phyloP scores from a whole-genome alignment of 2,797 vertebrate species.

The Heteromormyrus szaboi region DNA sequence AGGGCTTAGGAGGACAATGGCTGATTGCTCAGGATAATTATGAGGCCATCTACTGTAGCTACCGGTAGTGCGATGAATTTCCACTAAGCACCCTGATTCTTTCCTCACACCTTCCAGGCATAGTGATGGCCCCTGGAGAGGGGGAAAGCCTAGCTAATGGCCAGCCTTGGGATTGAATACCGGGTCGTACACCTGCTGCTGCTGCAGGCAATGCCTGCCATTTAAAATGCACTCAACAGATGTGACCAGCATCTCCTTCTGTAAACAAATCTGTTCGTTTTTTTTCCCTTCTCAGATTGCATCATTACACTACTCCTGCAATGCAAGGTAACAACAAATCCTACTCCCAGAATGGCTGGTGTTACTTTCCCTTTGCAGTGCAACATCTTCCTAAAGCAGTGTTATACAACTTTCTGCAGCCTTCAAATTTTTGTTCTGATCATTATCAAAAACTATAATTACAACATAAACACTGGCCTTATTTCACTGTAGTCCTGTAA shows the following conservation, averaged over 20 bases:
- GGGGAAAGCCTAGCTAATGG: neutral
- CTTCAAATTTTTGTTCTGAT: neutral
- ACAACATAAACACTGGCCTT: neutral
- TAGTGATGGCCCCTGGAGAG: constrained; percentile 16
- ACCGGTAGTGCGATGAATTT: neutral
- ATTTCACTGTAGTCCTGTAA: neutral
- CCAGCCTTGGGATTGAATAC: constrained; percentile 1
- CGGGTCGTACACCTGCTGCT: constrained; percentile 12
- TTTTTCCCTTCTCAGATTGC: neutral
- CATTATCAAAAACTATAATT: neutral
- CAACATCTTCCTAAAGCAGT: neutral
- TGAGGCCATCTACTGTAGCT: neutral
- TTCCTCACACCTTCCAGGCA: constrained; percentile 16
- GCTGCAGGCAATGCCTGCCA: constrained; percentile 8
- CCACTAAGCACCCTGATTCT: neutral
- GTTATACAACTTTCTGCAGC: neutral
- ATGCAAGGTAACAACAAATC: neutral
- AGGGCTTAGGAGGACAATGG: neutral
- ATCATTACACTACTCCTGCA: neutral
- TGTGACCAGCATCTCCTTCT: constrained; percentile 16
- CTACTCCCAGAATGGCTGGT: neutral
- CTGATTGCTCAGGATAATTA: constrained; percentile 5
- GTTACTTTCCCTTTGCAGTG: neutral
- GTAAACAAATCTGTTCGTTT: constrained; percentile 7
- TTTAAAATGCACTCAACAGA: constrained; percentile 21